Evolutionary conservation across 30 jellyfish, hydroid and myxozoan species (phyloP).

Genomic region (Pelagia noctiluca): DNA sequence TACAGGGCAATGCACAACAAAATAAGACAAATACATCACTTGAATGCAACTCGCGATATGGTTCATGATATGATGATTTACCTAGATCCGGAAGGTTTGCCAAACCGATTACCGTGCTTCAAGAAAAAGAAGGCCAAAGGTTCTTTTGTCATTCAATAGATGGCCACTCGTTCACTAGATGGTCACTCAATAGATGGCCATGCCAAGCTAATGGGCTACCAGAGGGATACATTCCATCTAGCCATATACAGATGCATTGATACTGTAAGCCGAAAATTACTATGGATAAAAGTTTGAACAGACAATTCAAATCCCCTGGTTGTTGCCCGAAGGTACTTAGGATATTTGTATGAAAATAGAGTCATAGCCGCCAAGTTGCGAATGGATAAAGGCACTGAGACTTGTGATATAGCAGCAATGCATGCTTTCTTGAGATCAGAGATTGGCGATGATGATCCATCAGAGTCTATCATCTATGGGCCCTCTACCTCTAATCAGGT

Average conservation of each 20-base stretch:
- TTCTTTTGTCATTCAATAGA: background rate
- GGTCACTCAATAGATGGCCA: background rate
- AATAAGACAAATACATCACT: conserved; percentile 1
- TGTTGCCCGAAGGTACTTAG: conserved; percentile 28
- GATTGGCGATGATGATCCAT: background rate
- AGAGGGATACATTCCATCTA: background rate
- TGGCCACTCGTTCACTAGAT: background rate
- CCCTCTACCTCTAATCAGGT: background rate
- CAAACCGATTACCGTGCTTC: background rate
- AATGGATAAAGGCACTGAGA: conserved; percentile 14
- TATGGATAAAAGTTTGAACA: conserved; percentile 21
- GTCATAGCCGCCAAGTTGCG: background rate
- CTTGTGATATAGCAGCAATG: conserved; percentile 22
- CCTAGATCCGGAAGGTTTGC: background rate
- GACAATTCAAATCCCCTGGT: background rate
- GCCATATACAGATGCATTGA: conserved; percentile 28
- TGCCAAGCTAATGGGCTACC: background rate
- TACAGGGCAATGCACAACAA: conserved; percentile 34
- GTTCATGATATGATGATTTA: conserved; percentile 16
- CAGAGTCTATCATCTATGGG: conserved; percentile 30
- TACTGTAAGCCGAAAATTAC: conserved; percentile 7
- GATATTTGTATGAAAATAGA: background rate
- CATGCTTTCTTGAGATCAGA: conserved; percentile 14
- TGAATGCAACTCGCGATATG: conserved; percentile 19
- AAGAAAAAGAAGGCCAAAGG: background rate